Base-by-base conservation (phyloP, 2,113 vertebrate species). In the Garra rufa region DNA sequence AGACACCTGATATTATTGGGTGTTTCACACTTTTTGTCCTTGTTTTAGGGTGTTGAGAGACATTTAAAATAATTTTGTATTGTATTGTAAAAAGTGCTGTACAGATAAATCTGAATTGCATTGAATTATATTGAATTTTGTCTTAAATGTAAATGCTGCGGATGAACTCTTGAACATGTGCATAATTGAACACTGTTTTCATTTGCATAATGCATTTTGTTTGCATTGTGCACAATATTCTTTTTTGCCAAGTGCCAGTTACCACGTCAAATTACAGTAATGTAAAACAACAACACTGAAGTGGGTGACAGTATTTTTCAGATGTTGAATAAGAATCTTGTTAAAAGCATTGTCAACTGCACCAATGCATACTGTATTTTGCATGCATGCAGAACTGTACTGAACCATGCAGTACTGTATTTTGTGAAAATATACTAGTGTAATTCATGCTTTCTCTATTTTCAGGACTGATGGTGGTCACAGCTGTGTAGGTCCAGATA, bases 401-500 rank as follows among this genome's bases (percentile, higher is more conserved):
- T n/a, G n/a, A n/a, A n/a, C n/a, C n/a, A n/a, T 63, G 57, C 57
- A 15, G 3, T 7, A 28, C 24, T 28, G 26, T 28, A 4, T 63
- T 63, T 63, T 28, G 57, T 26, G 17, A 71, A 70, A 38, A 30
- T 9, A 17, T 9, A 4, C 61, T 9, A 3, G 2, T 6, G 3
- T 28, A 7, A 69, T 21, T 70, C 7, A 7, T 34, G 26, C 50
- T 83, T 71, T 38, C 83, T 81, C 44, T 0, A 74, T 41, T 89
- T 75, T 28, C 90, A 99, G 98, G 93, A 90, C 92, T 81, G 98
- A 98, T 81, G 95, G 95, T 87, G 93, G 95, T 74, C 91, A 94
- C 85, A 95, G 92, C 94, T 99, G 98, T 76, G 93, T 96, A 79
- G 97, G 97, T 71, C 96, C 97, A 50, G 78, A 91, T 38, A 96